Conservation (phyloP, 2,888 invertebrate species). For the Enchytraeus crypticus region DNA sequence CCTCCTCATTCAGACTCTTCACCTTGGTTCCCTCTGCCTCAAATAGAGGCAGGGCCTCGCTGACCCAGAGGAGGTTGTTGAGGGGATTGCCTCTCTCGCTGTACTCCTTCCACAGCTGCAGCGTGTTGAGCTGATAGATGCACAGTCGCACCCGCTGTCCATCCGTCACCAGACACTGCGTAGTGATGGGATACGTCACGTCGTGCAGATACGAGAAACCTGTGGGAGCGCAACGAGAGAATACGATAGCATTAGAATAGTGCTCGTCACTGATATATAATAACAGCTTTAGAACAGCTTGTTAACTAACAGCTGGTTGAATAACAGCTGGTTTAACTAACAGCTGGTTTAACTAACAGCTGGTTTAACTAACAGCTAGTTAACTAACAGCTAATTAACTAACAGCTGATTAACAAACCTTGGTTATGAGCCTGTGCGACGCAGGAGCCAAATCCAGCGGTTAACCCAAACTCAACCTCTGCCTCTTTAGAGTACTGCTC, state of each 20-base stretch:
- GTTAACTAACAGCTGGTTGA: not conserved
- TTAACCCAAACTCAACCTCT: conserved; percentile 49
- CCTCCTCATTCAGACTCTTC: conserved; percentile 68
- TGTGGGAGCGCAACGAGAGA: too few species aligned
- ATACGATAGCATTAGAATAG: conserved; percentile 13
- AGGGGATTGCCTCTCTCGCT: conserved; percentile 57
- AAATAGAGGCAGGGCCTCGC: conserved; percentile 64
- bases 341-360: not conserved
- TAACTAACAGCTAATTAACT: too few species aligned
- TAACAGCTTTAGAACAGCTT: not conserved
- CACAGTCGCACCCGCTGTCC: conserved; percentile 78
- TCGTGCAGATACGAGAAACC: conserved; percentile 84
- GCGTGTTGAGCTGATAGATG: conserved; percentile 80
- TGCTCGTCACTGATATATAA: not conserved
- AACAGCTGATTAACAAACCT: conserved; percentile 34
- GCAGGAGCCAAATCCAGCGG: conserved; percentile 68
- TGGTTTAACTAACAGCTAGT: not conserved
- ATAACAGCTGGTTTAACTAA: not conserved
- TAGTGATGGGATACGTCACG: conserved; percentile 77
- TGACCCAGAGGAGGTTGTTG: conserved; percentile 72
- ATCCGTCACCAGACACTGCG: conserved; percentile 80
- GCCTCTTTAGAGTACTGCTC: conserved; percentile 1
- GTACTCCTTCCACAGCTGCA: conserved; percentile 54
- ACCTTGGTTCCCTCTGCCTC: conserved; percentile 57
- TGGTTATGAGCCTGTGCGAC: conserved; percentile 43